Base-by-base conservation (phyloP, 2,888 invertebrate species). In the Emmelina monodactyla region DNA sequence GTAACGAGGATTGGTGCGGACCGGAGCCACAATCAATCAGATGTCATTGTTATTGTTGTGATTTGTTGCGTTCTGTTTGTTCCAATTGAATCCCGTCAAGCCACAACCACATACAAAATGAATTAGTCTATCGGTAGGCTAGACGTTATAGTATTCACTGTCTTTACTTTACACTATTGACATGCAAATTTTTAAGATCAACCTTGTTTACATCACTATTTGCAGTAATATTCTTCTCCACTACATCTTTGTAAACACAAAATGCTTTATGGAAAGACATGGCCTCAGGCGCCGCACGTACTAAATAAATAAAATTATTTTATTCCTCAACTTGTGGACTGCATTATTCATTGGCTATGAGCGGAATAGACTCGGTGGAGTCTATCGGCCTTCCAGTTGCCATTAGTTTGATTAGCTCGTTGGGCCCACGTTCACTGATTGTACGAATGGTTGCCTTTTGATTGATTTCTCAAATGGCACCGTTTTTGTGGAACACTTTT, bases 341-440 rank as follows among this genome's bases (percentile, higher is more conserved):
- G 25, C 25, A 25, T 25, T 25, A 25, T 25, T 25, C 9, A 25
- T 3, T 11, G 25, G 25, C n/a, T 10, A 4, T 25, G 11, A n/a
- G 25, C n/a, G 25, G 25, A 25, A 10, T 25, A 11, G 3, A 10
- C 25, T 10, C 6, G 25, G n/a, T 25, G 3, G 25, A n/a, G 6
- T 25, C 25, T 10, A 25, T 25, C n/a, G n/a, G 25, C 25, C 59
- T 59, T 58, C 58, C 53, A 50, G 53, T 53, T 45, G 47, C 65
- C 64, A 75, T 76, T 75, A 70, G 66, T 65, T 66, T 72, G 71
- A 72, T 75, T 73, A 73, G 71, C 73, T 70, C 65, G 67, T 65
- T 62, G 64, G 57, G 55, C 58, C 62, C 67, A 69, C 68, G 68
- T 59, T 60, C 58, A 61, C 55, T 61, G 69, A 70, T 70, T 70